Evolutionary conservation across 1,140 invertebrate genomes (phyloP), one percentile per base, ranked within the genome.

Genomic region (Steinernema khuongi): DNA sequence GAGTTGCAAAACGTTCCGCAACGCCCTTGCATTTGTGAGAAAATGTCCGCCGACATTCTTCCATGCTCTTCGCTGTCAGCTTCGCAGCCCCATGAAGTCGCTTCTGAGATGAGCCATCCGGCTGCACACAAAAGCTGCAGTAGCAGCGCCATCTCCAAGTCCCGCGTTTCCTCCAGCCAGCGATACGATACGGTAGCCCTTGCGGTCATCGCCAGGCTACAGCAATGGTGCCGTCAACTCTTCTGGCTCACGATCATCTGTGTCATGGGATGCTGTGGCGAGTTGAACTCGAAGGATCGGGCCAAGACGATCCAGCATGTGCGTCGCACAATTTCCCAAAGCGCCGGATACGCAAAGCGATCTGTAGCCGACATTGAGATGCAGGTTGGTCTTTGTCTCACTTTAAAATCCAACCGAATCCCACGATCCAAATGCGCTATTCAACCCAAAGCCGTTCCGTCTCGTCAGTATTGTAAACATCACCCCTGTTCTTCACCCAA

Each of bases 231-330:
- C 66, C 76, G 71, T 31, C 81, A 82, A 70, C 68, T 81, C n/a
- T 80, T 81, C 66, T 80, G 79, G 79, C 68, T 80, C 1, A 80
- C 79, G 26, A 79, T 80, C 50, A 72, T 80, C 30, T 81, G 81
- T 43, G 78, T 80, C 29, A 80, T 80, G 36, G 73, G 80, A 31
- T 44, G 33, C 50, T 79, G 71, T 67, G 73, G 77, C 29, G 77
- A 77, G 68, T 67, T 78, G 36, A 66, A 79, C 67, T 60, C 60
- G 19, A 75, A 66, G 31, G 31, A 73, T 28, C 26, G 26, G n/a
- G 33, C 33, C 32, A 77, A 77, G 68, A 80, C 81, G n/a, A 32
- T 82, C 36, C 44, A 66, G 29, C 78, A 82, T 32, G 74, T 81
- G n/a, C 79, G 81, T 28, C 71, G 73, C 31, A 83, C 66, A 41